A percentile compares a stretch with the other conserved stretches of the same genome.
phyloP scores from a whole-genome alignment of 1,140 invertebrate genomes.

The Drosophila willistoni region DNA sequence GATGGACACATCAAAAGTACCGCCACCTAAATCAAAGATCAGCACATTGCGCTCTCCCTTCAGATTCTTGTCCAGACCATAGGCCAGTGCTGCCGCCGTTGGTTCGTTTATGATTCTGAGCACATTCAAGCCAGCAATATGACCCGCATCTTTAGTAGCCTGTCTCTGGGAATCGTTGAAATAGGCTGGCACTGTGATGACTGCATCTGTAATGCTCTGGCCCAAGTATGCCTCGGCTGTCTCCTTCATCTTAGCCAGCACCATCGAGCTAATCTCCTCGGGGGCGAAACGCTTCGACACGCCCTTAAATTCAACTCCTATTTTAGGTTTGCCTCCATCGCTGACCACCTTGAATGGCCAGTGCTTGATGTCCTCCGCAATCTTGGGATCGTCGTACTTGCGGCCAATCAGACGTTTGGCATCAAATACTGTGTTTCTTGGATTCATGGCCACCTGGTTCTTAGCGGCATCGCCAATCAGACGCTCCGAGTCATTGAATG shows the following conservation, averaged over 20 bases:
- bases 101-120: conserved; percentile 90
- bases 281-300: conserved; percentile 89
- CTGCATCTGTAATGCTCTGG: conserved; percentile 87
- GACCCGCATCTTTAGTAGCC: conserved; percentile 87
- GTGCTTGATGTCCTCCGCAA: conserved; percentile 90
- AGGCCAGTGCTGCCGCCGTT: conserved; percentile 89
- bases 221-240: conserved; percentile 91
- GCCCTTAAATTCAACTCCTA: conserved; percentile 89
- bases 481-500: conserved; percentile 97
- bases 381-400: conserved; percentile 88
- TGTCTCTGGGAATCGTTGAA: conserved; percentile 88
- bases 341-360: conserved; percentile 90
- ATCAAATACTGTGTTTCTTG: conserved; percentile 78
- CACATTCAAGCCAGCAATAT: conserved; percentile 87
- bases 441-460: conserved; percentile 84
- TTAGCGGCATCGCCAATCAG: conserved; percentile 97
- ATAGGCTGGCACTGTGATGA: conserved; percentile 86
- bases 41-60: conserved; percentile 90
- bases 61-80: conserved; percentile 90
- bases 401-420: conserved; percentile 88
- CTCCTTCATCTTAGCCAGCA: conserved; percentile 91
- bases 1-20: conserved; percentile 93
- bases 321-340: conserved; percentile 87
- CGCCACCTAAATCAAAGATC: conserved; percentile 90
- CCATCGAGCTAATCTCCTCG: conserved; percentile 91